Evolutionary conservation across 2,888 invertebrate species (phyloP).

Genomic region (Yponomeuta malinellus): DNA sequence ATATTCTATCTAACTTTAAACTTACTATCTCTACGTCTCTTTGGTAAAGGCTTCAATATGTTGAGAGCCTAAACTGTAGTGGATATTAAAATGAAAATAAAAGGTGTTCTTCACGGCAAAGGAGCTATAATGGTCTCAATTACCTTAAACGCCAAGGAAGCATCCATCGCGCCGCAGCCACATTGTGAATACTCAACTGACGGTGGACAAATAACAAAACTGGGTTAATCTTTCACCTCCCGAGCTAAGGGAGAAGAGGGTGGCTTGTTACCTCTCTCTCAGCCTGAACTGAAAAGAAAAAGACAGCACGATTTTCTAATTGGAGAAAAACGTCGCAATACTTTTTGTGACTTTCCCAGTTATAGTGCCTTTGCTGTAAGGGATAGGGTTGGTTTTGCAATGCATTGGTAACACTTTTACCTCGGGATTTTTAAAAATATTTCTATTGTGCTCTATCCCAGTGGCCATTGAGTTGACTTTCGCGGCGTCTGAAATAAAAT

Average conservation of each 20-base stretch:
- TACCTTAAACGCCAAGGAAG: constrained; percentile 67
- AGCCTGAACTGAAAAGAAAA: constrained; percentile 47
- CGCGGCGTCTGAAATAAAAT: constrained; percentile 33
- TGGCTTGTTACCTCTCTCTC: constrained; percentile 55
- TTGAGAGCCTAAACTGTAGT: too few species aligned
- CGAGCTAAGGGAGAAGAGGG: constrained; percentile 60
- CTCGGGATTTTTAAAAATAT: constrained; percentile 66
- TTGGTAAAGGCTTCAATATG: too few species aligned
- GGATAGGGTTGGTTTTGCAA: constrained; percentile 36
- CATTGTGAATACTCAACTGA: constrained; percentile 75
- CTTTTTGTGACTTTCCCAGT: not conserved
- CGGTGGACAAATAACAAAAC: constrained; percentile 77
- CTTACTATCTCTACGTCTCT: too few species aligned
- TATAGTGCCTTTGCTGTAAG: not conserved
- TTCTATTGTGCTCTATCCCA: constrained; percentile 48
- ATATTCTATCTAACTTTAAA: too few species aligned
- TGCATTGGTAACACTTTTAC: constrained; percentile 47
- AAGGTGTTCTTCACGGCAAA: not conserved
- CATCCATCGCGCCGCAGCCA: constrained; percentile 59
- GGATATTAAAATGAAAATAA: too few species aligned
- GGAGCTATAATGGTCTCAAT: constrained; percentile 21
- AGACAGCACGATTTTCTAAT: constrained; percentile 32
- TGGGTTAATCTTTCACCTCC: constrained; percentile 76
- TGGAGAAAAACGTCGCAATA: constrained; percentile 29
- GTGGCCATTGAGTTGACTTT: constrained; percentile 48